phyloP scores from a whole-genome alignment of 2,888 invertebrate genomes.

The Polydesmus complanatus region DNA sequence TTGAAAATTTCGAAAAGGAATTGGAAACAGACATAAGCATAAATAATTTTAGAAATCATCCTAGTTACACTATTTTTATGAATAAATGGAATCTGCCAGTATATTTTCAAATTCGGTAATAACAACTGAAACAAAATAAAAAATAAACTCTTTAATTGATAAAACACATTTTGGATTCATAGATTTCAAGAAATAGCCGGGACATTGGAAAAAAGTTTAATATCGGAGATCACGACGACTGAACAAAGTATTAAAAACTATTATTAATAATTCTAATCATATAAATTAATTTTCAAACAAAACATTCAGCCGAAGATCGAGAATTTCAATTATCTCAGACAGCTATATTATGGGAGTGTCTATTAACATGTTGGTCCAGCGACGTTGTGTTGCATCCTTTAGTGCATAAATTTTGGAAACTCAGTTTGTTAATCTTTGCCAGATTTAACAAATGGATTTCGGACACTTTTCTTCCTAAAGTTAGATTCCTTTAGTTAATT shows the following conservation, averaged over 20 bases:
- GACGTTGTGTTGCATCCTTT: slow-evolving; percentile 61
- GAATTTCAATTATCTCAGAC: slow-evolving; percentile 31
- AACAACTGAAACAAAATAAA: background rate
- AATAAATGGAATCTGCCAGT: slow-evolving; percentile 86
- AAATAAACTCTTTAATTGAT: background rate
- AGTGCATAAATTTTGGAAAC: slow-evolving; percentile 57
- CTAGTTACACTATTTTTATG: slow-evolving; percentile 61
- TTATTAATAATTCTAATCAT: no score
- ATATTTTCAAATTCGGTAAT: slow-evolving; percentile 74
- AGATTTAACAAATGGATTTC: slow-evolving; percentile 62
- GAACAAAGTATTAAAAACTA: no score
- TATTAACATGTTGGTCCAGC: slow-evolving; percentile 56
- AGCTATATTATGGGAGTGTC: slow-evolving; percentile 38
- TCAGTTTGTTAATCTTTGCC: slow-evolving; percentile 66
- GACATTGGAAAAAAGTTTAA: slow-evolving; percentile 36
- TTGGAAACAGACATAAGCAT: slow-evolving; percentile 46
- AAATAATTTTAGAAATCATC: slow-evolving; percentile 46
- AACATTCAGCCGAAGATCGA: background rate
- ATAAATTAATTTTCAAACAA: no score
- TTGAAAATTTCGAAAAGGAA: slow-evolving; percentile 52
- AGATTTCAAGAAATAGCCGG: slow-evolving; percentile 86
- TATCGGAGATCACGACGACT: slow-evolving; percentile 3
- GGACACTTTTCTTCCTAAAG: slow-evolving; percentile 29
- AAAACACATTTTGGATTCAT: slow-evolving; percentile 18
- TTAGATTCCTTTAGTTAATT: no score